Base-by-base conservation (phyloP, 2,888 invertebrate genomes). In the Hydraecia micacea region DNA sequence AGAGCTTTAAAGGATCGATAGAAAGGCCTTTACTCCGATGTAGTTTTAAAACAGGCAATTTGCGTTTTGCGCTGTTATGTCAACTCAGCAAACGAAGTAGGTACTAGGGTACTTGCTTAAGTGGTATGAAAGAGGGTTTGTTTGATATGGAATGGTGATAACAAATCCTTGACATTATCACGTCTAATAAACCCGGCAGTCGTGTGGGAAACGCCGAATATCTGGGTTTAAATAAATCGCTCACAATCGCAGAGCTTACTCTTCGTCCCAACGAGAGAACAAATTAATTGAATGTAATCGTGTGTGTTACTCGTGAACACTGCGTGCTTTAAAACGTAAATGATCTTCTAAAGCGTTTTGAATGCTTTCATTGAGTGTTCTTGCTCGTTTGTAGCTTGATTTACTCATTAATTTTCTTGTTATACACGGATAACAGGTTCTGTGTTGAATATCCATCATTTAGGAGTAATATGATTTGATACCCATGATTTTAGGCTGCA, bases 211-310 rank as follows among this genome's bases (percentile, higher is more conserved):
- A 87, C 77, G 55, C 73, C 62, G 67, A 79, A 88, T 87, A 86
- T 89, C 81, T 85, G 79, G 85, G 84, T 87, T 83, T 79, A 87
- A 89, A 90, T 91, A 91, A 89, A 91, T 91, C 86, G 86, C 85
- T 85, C 84, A 79, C 82, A 86, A 89, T 88, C 80, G 80, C 81
- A 77, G 83, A 88, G 86, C 81, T 89, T 79, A 86, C 86, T 87
- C 83, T 87, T 89, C 87, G 84, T 87, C 83, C 80, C 81, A 83
- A 87, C 85, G 86, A 88, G 82, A 71, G 85, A 88, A 87, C 86
- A 88, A 90, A 90, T 89, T 83, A 89, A 91, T 90, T 89, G 86
- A 80, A 88, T 87, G 87, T 89, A 89, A 90, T 88, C 86, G 84
- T 83, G 76, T 84, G 86, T 86, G 85, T 71, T 77, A 67, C 67